A percentile compares a stretch with the other conserved stretches of the same genome.
Conservation (phyloP, 2,113 vertebrate species). For the Barnardius zonarius region DNA sequence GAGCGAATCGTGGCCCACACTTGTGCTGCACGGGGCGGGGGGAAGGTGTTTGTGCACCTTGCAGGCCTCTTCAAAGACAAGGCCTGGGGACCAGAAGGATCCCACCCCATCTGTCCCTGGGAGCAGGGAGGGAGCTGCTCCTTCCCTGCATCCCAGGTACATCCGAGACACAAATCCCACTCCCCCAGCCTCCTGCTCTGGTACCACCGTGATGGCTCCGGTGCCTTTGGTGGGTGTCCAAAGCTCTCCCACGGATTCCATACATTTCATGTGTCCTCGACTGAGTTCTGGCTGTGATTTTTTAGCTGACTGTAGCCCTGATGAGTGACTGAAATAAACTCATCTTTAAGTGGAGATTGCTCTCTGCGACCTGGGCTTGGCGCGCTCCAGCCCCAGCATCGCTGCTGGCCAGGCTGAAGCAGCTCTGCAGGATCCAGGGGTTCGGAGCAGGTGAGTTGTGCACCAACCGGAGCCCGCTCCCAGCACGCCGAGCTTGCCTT, state of each 20-base stretch:
- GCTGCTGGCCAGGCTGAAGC: neutral
- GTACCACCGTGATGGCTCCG: neutral
- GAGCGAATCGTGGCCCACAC: neutral
- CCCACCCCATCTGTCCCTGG: neutral
- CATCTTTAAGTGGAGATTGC: neutral
- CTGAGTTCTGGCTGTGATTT: neutral
- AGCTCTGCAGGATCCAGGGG: neutral
- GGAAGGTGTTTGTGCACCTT: neutral
- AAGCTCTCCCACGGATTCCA: neutral
- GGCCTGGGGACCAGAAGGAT: neutral
- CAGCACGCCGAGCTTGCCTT: accelerated
- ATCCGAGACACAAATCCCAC: neutral
- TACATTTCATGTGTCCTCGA: neutral
- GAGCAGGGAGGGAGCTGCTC: neutral
- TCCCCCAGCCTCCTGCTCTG: accelerated
- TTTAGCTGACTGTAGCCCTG: neutral
- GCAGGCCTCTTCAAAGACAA: neutral
- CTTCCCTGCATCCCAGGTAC: neutral
- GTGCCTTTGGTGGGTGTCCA: accelerated
- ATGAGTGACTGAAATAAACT: slow-evolving; percentile 54
- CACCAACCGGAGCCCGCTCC: neutral
- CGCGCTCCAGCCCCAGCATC: neutral
- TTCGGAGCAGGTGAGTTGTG: neutral
- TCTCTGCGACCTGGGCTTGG: neutral
- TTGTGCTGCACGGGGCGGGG: neutral